Percentiles rank a stretch among this genome's conserved stretches.
Evolutionary conservation across 2,113 vertebrate species (phyloP).

Genomic region (Hemiscyllium ocellatum): DNA sequence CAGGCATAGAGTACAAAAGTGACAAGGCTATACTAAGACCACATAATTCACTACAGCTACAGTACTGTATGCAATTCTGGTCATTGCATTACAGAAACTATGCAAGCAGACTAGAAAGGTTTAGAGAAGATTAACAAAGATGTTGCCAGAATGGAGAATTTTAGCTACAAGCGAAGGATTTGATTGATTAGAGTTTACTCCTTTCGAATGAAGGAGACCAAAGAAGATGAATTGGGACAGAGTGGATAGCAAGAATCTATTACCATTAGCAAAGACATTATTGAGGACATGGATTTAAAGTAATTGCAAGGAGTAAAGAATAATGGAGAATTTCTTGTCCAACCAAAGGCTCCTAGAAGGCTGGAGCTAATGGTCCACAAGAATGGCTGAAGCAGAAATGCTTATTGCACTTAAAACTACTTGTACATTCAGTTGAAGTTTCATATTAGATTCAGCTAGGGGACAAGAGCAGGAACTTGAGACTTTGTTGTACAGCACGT

Average conservation of each 20-base stretch:
- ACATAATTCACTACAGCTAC: not conserved
- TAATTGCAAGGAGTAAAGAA: not conserved
- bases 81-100: not conserved
- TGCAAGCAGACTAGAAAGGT: not conserved
- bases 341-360: not conserved
- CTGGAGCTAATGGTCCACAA: not conserved
- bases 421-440: not conserved
- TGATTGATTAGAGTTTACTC: not conserved
- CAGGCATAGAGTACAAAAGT: not conserved
- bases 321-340: not conserved
- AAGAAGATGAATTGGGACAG: not conserved
- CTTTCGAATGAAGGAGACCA: not conserved
- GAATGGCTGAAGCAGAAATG: not conserved
- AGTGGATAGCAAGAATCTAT: not conserved
- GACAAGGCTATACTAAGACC: not conserved
- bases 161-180: too few relatives aligned
- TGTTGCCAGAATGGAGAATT: not conserved
- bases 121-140: not conserved
- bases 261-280: not conserved
- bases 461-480: not conserved
- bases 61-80: not conserved
- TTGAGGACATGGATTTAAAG: not conserved
- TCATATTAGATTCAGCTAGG: not conserved
- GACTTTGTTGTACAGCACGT: not conserved
- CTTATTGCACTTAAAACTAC: not conserved